Conservation (phyloP, 2,113 vertebrate species). For the Hemibagrus wyckioides region DNA sequence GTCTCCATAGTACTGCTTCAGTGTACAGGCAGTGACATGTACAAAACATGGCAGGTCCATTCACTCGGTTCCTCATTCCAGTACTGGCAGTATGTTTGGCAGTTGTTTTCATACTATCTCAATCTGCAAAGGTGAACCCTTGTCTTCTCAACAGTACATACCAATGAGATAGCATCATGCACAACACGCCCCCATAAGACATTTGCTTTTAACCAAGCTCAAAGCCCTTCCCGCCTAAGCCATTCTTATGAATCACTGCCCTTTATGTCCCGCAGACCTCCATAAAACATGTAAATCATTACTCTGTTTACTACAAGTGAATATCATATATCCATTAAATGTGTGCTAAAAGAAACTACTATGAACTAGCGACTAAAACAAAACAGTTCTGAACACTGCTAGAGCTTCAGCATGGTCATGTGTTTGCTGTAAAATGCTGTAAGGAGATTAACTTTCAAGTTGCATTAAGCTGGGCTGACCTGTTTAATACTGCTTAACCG, state of each 20-base stretch:
- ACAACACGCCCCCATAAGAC: background rate
- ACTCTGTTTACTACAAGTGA: background rate
- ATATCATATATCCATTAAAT: background rate
- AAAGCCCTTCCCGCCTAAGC: background rate
- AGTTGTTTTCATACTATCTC: background rate
- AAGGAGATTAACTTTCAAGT: background rate
- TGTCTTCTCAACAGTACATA: background rate
- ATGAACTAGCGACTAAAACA: background rate
- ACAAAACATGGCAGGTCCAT: background rate
- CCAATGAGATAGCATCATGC: background rate
- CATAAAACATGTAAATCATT: background rate
- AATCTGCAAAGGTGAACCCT: background rate
- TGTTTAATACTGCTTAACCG: background rate
- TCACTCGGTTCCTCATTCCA: background rate
- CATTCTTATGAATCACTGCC: background rate
- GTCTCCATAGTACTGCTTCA: background rate
- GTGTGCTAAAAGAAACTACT: background rate
- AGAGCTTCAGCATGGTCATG: background rate
- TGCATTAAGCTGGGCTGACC: background rate
- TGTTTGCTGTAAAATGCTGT: background rate
- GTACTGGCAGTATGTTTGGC: background rate
- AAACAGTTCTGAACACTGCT: background rate
- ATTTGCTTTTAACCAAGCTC: background rate
- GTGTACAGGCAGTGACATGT: background rate
- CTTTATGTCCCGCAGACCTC: background rate